phyloP scores from a whole-genome alignment of 1,140 invertebrate species.

The Drosophila pectinifera region DNA sequence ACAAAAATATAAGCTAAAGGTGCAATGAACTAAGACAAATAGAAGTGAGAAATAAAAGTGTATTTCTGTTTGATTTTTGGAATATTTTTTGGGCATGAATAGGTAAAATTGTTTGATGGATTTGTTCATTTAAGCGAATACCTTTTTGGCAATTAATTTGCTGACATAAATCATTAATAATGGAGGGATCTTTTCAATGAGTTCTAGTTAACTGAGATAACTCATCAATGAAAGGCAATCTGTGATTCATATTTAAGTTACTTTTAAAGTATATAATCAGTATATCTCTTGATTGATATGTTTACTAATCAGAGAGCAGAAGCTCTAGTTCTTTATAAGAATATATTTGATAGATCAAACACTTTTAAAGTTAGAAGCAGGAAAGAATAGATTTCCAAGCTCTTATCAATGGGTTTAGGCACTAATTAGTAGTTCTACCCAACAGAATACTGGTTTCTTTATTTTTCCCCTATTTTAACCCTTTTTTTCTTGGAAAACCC shows the following conservation, averaged over 20 bases:
- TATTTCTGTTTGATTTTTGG: neutral
- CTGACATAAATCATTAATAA: constrained; percentile 15
- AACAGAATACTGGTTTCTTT: no score
- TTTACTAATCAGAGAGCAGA: neutral
- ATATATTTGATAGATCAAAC: neutral
- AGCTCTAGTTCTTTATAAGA: neutral
- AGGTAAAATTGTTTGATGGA: constrained; percentile 19
- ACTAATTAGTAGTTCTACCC: no score
- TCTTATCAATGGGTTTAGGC: no score
- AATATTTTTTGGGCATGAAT: constrained; percentile 9
- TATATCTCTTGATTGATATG: neutral
- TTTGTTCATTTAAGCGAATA: constrained; percentile 11
- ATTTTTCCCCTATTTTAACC: neutral
- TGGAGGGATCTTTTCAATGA: neutral
- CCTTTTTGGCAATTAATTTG: constrained; percentile 22
- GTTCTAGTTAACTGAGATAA: neutral
- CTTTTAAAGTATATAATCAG: neutral
- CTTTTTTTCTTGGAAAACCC: neutral
- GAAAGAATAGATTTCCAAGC: no score
- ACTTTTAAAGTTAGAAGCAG: neutral
- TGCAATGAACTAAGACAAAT: constrained; percentile 32
- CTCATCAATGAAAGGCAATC: constrained; percentile 10
- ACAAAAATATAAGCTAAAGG: constrained; percentile 26
- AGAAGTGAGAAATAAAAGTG: constrained; percentile 15
- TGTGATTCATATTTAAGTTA: constrained; percentile 9